Evolutionary conservation across 2,113 vertebrate species (phyloP), one percentile per base, ranked within the genome.

Genomic region (Ophthalmolycus amberensis): DNA sequence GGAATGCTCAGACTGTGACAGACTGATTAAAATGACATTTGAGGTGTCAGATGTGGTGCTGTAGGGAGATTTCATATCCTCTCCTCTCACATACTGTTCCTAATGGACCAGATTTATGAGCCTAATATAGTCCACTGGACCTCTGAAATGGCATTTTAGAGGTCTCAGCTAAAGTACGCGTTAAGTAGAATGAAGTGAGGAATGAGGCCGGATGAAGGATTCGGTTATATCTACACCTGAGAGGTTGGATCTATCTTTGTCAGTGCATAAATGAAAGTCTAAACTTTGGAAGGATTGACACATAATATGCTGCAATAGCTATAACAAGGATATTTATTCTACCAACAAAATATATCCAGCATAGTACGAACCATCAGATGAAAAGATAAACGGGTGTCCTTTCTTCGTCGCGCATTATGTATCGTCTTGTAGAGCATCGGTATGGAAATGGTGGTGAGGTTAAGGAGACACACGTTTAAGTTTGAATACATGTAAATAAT

Each of bases 21-120:
- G 91, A 80, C 84, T 91, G 91, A 91, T 87, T 92, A 92, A 92
- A 91, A 92, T 91, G 84, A 89, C 86, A 91, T 91, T 89, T 78
- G 82, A 65, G 74, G 85, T 87, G 85, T 90, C 86, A 90, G 84
- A 87, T 81, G 77, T 82, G 67, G 72, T 75, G 71, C 80, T 85
- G 80, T 80, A 80, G 67, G 77, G 77, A 85, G 77, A 89, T 87
- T 91, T 90, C 76, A 85, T 84, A 88, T 88, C 80, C 50, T 80
- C 56, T 77, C 68, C 46, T 68, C 80, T 85, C 85, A 58, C 20
- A 65, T 58, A 54, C 79, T 77, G 71, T 48, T 81, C 62, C 77
- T 88, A 91, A 84, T 92, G 54, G 85, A 68, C 63, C 60, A 59
- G 75, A 86, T 88, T 86, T 85, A 89, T 86, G 76, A 85, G 71